phyloP scores from a whole-genome alignment of 2,113 vertebrate species.

The Brienomyrus brachyistius region DNA sequence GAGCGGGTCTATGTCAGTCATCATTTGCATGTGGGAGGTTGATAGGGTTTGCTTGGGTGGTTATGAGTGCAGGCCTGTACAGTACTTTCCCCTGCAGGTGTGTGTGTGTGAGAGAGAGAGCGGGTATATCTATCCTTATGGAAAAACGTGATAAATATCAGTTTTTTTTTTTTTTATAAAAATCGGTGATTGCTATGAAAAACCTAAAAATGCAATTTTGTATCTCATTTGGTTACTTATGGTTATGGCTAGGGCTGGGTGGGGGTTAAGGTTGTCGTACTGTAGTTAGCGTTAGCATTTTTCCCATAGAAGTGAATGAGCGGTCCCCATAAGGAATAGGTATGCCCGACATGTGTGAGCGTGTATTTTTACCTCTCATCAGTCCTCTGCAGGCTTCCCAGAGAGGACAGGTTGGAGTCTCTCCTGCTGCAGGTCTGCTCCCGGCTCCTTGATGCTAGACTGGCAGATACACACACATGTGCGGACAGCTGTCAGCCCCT shows the following conservation, averaged over 20 bases:
- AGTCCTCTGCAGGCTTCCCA: slow-evolving; percentile 20
- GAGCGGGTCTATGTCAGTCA: background rate
- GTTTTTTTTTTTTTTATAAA: too few species aligned
- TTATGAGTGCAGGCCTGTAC: background rate
- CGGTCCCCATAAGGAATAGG: too few species aligned
- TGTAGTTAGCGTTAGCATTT: too few species aligned
- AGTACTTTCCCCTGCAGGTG: background rate
- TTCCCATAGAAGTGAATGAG: too few species aligned
- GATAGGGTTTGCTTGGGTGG: background rate
- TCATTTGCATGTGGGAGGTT: background rate
- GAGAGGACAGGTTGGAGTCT: slow-evolving; percentile 13
- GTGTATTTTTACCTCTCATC: slow-evolving; percentile 21
- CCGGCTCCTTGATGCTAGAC: slow-evolving; percentile 13
- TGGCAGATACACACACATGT: background rate
- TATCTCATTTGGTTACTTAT: background rate
- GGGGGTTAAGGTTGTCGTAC: too few species aligned
- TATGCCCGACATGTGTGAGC: background rate
- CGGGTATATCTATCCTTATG: too few species aligned
- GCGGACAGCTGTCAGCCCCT: background rate
- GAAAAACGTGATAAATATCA: too few species aligned
- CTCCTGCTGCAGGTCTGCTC: slow-evolving; percentile 17
- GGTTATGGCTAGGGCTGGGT: background rate
- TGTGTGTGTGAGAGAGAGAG: background rate
- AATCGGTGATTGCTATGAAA: too few species aligned
- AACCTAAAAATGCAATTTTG: too few species aligned